Conservation (phyloP, 1,140 invertebrate species). For the Drosophila nigrodunni region DNA sequence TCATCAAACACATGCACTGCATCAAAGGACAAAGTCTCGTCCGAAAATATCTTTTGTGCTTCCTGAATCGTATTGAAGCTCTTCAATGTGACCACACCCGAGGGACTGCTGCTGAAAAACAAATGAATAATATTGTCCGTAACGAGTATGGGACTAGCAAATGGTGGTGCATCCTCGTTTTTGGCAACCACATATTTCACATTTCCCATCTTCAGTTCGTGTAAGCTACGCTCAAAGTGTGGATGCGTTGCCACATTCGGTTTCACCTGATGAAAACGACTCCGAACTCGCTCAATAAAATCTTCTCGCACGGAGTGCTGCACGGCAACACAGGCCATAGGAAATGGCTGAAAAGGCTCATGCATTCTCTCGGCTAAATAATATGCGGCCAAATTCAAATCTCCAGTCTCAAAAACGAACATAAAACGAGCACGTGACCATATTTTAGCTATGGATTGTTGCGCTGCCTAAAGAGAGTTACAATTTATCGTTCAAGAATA, state of each 20-base stretch:
- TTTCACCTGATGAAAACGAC: constrained; percentile 59
- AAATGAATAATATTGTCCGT: constrained; percentile 52
- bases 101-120: constrained; percentile 52
- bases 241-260: constrained; percentile 64
- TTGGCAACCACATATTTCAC: constrained; percentile 54
- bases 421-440: constrained; percentile 62
- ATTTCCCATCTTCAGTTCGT: constrained; percentile 22
- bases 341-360: constrained; percentile 57
- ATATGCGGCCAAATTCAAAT: constrained; percentile 53
- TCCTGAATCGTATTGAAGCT: constrained; percentile 31
- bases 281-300: constrained; percentile 49
- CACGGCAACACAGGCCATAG: constrained; percentile 58
- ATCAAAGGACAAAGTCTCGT: constrained; percentile 48
- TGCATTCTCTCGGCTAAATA: constrained; percentile 61
- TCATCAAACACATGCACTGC: constrained; percentile 57
- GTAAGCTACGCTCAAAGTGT: constrained; percentile 32
- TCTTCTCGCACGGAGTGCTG: constrained; percentile 51
- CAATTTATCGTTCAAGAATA: background rate
- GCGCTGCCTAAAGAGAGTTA: background rate
- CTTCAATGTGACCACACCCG: constrained; percentile 53
- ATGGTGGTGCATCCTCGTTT: constrained; percentile 45
- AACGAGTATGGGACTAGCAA: constrained; percentile 65
- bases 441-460: constrained; percentile 7
- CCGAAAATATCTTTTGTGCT: constrained; percentile 12
- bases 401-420: constrained; percentile 49